Conservation (phyloP, 1,140 invertebrate genomes). For the Penaeus chinensis region DNA sequence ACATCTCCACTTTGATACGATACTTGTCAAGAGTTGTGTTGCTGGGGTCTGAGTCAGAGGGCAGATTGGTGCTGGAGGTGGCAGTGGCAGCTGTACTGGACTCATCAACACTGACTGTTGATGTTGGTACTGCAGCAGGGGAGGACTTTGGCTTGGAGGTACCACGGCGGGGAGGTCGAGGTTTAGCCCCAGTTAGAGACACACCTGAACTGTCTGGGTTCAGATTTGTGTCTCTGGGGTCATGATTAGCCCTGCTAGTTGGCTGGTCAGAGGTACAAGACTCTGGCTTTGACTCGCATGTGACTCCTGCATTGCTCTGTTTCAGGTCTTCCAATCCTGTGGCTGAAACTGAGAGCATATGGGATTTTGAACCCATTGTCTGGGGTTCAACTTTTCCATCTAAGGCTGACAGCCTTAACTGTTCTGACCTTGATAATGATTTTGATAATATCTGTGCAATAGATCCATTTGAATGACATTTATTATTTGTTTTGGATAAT, state of each 20-base stretch:
- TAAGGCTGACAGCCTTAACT: slow-evolving; percentile 28
- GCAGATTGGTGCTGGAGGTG: slow-evolving; percentile 31
- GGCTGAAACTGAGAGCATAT: background rate
- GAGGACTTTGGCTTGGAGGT: slow-evolving; percentile 24
- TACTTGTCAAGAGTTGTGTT: slow-evolving; percentile 51
- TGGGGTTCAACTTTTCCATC: slow-evolving; percentile 7
- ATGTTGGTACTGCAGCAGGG: background rate
- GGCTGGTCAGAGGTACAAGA: background rate
- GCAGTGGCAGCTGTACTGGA: slow-evolving; percentile 11
- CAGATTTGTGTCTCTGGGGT: background rate
- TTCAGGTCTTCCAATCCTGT: background rate
- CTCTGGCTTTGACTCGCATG: slow-evolving; percentile 9
- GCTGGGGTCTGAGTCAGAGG: slow-evolving; percentile 26
- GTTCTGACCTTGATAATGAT: slow-evolving; percentile 43
- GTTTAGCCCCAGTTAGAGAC: slow-evolving; percentile 28
- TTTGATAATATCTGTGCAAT: slow-evolving; percentile 22
- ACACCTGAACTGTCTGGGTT: background rate
- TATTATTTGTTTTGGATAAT: slow-evolving; percentile 32
- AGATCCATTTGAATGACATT: slow-evolving; percentile 33
- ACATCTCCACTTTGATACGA: slow-evolving; percentile 52
- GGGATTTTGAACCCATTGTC: background rate
- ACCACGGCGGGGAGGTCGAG: slow-evolving; percentile 27
- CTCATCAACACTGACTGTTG: background rate
- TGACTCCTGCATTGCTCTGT: background rate
- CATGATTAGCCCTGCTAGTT: background rate